Conservation (phyloP, 2,113 vertebrate species). For the Thunnus thynnus region DNA sequence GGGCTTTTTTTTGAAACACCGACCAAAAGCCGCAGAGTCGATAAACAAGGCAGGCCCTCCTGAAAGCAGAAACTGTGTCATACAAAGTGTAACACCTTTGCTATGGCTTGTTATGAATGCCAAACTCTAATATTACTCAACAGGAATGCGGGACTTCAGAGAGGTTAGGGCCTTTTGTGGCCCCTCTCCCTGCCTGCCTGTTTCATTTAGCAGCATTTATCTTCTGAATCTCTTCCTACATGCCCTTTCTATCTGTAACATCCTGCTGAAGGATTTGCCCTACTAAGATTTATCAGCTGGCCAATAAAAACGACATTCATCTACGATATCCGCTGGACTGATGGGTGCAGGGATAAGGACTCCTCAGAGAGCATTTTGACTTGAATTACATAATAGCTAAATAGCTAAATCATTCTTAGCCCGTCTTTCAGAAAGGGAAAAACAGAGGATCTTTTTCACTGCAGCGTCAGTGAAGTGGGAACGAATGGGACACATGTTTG, state of each 20-base stretch:
- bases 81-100: conserved; percentile 70
- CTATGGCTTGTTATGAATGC: conserved; percentile 70
- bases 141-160: conserved; percentile 69
- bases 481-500: background rate
- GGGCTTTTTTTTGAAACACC: conserved; percentile 72
- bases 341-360: background rate
- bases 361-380: conserved; percentile 8
- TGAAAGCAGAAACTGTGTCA: conserved; percentile 77
- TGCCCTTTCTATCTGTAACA: background rate
- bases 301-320: conserved; percentile 9
- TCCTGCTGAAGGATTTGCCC: background rate
- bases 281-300: background rate
- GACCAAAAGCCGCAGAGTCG: conserved; percentile 72
- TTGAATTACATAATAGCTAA: conserved; percentile 18
- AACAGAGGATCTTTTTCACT: background rate
- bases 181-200: background rate
- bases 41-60: conserved; percentile 78
- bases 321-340: background rate
- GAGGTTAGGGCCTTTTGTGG: conserved; percentile 46
- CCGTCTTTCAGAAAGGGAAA: conserved; percentile 11
- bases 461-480: background rate
- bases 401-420: background rate
- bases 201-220: conserved; percentile 28
- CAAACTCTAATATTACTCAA: conserved; percentile 77
- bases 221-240: conserved; percentile 6